Evolutionary conservation across 2,113 vertebrate species (phyloP).

Genomic region (Pipa parva): DNA sequence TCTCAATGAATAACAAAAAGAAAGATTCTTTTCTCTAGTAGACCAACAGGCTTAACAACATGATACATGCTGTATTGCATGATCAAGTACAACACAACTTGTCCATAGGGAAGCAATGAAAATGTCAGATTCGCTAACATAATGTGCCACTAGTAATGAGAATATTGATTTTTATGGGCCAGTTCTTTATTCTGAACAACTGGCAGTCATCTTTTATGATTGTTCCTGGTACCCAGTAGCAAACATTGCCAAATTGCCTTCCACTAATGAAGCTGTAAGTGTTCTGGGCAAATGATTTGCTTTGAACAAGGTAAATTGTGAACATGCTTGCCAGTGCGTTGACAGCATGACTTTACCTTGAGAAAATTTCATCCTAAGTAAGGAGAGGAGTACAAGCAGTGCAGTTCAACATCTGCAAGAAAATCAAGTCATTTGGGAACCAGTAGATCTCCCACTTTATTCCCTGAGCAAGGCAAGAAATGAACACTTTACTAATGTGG

Average conservation of each 20-base stretch:
- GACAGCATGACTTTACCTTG: not conserved
- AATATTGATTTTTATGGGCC: conserved; percentile 23
- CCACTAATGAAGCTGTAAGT: not conserved
- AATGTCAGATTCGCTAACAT: conserved; percentile 28
- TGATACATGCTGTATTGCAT: conserved; percentile 18
- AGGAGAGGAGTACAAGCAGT: not conserved
- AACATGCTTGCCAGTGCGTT: not conserved
- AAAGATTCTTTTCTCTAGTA: not conserved
- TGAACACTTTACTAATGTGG: not conserved
- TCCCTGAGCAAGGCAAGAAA: not conserved
- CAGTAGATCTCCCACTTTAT: not conserved
- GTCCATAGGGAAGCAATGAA: conserved; percentile 16
- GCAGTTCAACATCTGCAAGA: not conserved
- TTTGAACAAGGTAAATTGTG: not conserved
- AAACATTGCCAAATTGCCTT: conserved; percentile 1
- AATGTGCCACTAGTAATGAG: conserved; percentile 27
- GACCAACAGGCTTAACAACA: conserved; percentile 23
- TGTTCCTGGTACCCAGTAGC: not conserved
- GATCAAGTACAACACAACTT: not conserved
- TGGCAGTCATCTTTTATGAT: conserved; percentile 12
- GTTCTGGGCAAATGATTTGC: not conserved
- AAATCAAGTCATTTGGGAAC: not conserved
- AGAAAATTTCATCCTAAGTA: not conserved
- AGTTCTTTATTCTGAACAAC: conserved; percentile 17
- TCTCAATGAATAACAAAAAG: not conserved